Base-by-base conservation (phyloP, 2,113 vertebrate genomes). In the Dromaius novaehollandiae region DNA sequence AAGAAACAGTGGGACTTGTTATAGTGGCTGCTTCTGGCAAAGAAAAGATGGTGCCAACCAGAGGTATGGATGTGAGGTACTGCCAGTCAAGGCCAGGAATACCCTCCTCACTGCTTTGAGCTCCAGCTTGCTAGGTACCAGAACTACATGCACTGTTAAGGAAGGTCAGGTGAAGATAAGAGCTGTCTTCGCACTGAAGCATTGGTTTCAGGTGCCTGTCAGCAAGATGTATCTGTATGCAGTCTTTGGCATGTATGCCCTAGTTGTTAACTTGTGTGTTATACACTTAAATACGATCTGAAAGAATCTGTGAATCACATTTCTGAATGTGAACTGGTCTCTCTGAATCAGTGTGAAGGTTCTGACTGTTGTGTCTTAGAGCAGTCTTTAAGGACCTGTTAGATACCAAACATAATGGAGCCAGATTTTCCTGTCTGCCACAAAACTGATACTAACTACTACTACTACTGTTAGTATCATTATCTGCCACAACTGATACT, bases 241-340 rank as follows among this genome's bases (percentile, higher is more conserved):
- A 32, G 18, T 56, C 38, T 70, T 2, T 65, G 32, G 26, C 44
- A 17, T 1, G 0, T 76, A 19, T 71, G 17, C 24, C 2, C 0
- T 25, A 8, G 28, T 60, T 38, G n/a, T 13, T 79, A 40, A 24
- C 32, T 76, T 82, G 53, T 25, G 4, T 63, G 46, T 48, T 76
- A 36, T 10, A 1, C 68, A 44, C 68, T 76, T 83, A 81, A 76
- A 53, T 80, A 1, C 2, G 4, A 64, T 77, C 30, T 38, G 36
- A 58, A 86, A 53, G 34, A 84, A 42, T 19, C 55, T 4, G 36
- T 63, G 36, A 36, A 44, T 55, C 46, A 58, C 15, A 32, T 13
- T 83, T 83, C 15, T 48, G 42, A n/a, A n/a, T n/a, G n/a, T 3
- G 0, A 78, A 53, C 69, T 84, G 40, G 36, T 85, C 38, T 66